Evolutionary conservation across 1,140 invertebrate species (phyloP), one percentile per base, ranked within the genome.

Genomic region (Trinorchestia longiramus): DNA sequence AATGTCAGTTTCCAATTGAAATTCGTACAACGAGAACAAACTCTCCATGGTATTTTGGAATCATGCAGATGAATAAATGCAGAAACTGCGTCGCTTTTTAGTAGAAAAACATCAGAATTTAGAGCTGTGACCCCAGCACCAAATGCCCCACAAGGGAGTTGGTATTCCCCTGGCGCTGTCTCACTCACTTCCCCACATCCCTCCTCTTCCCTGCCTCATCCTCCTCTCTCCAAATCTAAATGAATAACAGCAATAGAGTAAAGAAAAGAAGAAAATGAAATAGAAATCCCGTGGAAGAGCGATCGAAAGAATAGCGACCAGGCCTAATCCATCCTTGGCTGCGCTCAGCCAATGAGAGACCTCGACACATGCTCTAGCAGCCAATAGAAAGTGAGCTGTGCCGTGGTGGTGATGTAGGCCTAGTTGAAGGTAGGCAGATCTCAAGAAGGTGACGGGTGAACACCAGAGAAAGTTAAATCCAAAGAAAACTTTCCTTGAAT

Each of bases 241-340:
- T 94, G 92, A 94, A 94, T 94, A 94, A 94, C 92, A 94, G 92
- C 92, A 43, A 94, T 94, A 94, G 44, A 94, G 92, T 44, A 94
- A 43, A 45, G 43, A 94, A 94, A 94, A 94, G 92, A 94, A 94
- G 92, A 94, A 94, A 94, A 45, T 44, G 92, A 94, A 94, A 94
- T 94, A 94, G 92, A 94, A 94, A 94, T 94, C 44, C 92, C 92
- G 40, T 45, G 92, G 92, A 94, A 94, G 92, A 94, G 92, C 92
- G 92, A 94, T 94, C 92, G 92, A 94, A 94, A 94, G 92, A 94
- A 94, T 45, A 94, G 92, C 92, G 43, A 94, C 92, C 92, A 47
- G 92, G 44, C 92, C 92, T 94, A 94, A 94, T 94, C 92, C 92
- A 94, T 94, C 92, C 92, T 94, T 94, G 92, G 92, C 92, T 40